Evolutionary conservation across 2,797 vertebrate species (phyloP), one percentile per base, ranked within the genome.

Genomic region (Chromis chromis): DNA sequence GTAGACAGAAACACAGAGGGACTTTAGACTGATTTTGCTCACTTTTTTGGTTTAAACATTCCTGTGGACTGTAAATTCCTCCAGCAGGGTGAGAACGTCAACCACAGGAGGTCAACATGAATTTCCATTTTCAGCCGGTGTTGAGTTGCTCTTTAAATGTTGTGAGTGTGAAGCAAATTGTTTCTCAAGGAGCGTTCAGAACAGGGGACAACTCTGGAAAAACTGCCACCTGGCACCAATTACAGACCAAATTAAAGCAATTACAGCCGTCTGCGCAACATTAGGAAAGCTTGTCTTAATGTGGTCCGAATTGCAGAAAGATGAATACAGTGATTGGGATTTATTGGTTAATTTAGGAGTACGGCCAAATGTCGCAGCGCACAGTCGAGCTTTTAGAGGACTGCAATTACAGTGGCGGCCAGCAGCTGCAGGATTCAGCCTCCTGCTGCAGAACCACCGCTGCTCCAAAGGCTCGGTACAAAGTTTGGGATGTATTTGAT

Each of bases 291-390:
- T 62, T 28, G 59, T 84, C 71, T 84, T 81, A 79, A 76, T 86
- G 59, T 66, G 70, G 73, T 81, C 79, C 49, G 53, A 76, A 77
- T 65, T 66, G 70, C 81, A 70, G 79, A 73, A 76, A 78, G 79
- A 82, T 78, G 70, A 86, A 85, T 73, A 70, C 65, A 65, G 76
- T 77, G 82, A 86, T 86, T 70, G 44, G 70, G 66, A 85, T 87
- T 87, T 84, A 86, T 84, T 82, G 84, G 76, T 77, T 92, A 79
- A 89, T 90, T 89, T 81, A 24, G 61, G 70, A 53, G 63, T 65
- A 13, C 68, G 72, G 65, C 68, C 65, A 74, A 88, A 82, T 78
- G 79, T 85, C 14, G 50, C 64, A 36, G 33, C 67, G 74, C 76
- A 40, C 69, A 44, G 61, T 55, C 33, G 59, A 69, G 74, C 75